phyloP scores from a whole-genome alignment of 2,113 vertebrate species.

The Thunnus maccoyii region DNA sequence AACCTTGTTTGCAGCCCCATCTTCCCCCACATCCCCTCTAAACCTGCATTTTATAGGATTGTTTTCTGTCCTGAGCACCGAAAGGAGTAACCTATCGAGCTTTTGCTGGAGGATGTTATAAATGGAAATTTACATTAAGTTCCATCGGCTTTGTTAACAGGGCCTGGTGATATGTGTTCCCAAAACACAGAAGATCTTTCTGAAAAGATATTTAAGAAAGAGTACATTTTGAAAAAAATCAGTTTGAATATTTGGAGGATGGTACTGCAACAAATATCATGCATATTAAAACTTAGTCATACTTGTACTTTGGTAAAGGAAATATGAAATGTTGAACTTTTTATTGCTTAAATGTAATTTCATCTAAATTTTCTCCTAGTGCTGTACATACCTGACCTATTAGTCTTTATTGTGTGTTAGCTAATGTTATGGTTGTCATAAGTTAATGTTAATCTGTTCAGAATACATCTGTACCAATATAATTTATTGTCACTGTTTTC shows the following conservation, averaged over 20 bases:
- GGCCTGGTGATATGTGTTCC: conserved; percentile 92
- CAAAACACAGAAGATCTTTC: conserved; percentile 1
- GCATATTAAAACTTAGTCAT: too few relatives aligned
- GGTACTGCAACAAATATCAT: too few relatives aligned
- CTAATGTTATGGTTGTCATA: background rate
- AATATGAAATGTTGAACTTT: background rate
- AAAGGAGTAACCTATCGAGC: conserved; percentile 98
- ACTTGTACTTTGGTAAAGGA: too few relatives aligned
- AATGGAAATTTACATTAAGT: conserved; percentile 94
- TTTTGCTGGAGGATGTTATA: conserved; percentile 99
- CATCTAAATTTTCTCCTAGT: too few relatives aligned
- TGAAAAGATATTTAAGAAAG: background rate
- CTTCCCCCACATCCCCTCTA: conserved; percentile 12
- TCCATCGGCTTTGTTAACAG: conserved; percentile 92
- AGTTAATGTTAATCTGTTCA: background rate
- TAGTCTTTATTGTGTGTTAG: background rate
- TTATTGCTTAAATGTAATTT: background rate
- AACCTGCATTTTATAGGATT: conserved; percentile 51
- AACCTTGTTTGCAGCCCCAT: conserved; percentile 35
- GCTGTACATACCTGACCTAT: background rate
- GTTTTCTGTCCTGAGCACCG: conserved; percentile 86
- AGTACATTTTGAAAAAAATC: too few relatives aligned
- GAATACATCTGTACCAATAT: conserved; percentile 68
- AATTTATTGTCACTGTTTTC: conserved; percentile 92
- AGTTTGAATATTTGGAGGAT: too few relatives aligned